A percentile compares a stretch with the other conserved stretches of the same genome.
phyloP scores from a whole-genome alignment of 2,113 vertebrate species.

The Beaufortia kweichowensis region DNA sequence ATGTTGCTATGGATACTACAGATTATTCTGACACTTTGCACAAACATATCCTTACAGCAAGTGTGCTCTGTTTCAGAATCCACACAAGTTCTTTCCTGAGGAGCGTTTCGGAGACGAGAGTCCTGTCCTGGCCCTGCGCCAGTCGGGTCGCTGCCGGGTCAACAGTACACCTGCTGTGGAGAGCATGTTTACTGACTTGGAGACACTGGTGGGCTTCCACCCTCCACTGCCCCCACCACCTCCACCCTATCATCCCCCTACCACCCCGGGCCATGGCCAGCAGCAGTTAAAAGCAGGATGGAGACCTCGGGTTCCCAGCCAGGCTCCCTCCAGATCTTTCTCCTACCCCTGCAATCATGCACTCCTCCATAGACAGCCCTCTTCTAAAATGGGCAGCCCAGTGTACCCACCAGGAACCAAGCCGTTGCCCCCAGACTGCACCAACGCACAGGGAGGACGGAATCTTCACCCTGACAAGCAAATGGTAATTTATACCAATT shows the following conservation, averaged over 20 bases:
- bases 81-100: conserved; percentile 97
- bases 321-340: conserved; percentile 92
- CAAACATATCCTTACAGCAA: background rate
- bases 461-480: conserved; percentile 84
- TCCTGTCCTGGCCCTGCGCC: conserved; percentile 89
- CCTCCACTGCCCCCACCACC: conserved; percentile 92
- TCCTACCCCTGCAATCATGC: conserved; percentile 96
- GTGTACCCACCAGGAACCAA: conserved; percentile 81
- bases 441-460: conserved; percentile 80
- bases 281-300: conserved; percentile 84
- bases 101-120: conserved; percentile 97
- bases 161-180: conserved; percentile 93
- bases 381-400: conserved; percentile 80
- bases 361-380: conserved; percentile 80
- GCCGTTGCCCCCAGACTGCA: conserved; percentile 87
- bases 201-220: conserved; percentile 92
- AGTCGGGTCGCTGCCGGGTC: conserved; percentile 86
- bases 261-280: conserved; percentile 84
- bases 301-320: conserved; percentile 88
- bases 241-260: conserved; percentile 91
- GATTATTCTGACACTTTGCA: background rate
- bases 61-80: conserved; percentile 78
- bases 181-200: conserved; percentile 94
- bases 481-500: conserved; percentile 74
- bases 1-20: conserved; percentile 8